Conservation (phyloP, 2,888 invertebrate species). For the Bombylius major region DNA sequence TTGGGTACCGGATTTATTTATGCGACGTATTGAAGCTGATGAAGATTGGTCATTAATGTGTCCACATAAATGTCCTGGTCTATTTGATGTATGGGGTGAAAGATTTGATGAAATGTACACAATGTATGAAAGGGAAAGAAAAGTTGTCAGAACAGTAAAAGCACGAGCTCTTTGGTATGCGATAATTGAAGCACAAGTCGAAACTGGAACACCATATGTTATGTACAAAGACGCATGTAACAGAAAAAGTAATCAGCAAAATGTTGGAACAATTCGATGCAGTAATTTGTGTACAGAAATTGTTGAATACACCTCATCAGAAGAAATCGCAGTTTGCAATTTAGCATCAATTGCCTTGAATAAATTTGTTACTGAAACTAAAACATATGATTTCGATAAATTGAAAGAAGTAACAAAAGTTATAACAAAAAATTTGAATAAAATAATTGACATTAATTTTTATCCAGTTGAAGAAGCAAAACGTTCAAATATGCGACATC, state of each 20-base stretch:
- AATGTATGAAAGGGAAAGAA: constrained; percentile 62
- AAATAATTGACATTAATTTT: constrained; percentile 85
- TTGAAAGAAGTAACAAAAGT: constrained; percentile 72
- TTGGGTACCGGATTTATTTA: constrained; percentile 94
- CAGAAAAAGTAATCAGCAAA: constrained; percentile 87
- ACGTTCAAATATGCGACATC: constrained; percentile 66
- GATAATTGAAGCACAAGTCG: constrained; percentile 79
- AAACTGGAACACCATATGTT: constrained; percentile 94
- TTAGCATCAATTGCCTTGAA: constrained; percentile 88
- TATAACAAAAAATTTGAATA: constrained; percentile 77
- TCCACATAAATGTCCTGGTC: constrained; percentile 74
- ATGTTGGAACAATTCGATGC: constrained; percentile 89
- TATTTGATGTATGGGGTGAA: constrained; percentile 80
- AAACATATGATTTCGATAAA: constrained; percentile 62
- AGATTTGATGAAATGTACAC: constrained; percentile 76
- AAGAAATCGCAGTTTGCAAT: constrained; percentile 91
- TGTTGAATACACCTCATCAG: constrained; percentile 72
- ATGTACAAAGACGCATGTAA: constrained; percentile 88
- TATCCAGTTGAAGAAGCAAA: constrained; percentile 80
- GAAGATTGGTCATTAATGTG: constrained; percentile 87
- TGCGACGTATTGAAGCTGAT: constrained; percentile 73
- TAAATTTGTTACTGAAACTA: constrained; percentile 56
- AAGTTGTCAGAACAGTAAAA: constrained; percentile 49
- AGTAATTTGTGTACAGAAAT: constrained; percentile 94
- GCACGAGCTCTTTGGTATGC: constrained; percentile 84